Base-by-base conservation (phyloP, 2,888 invertebrate species). In the Apamea anceps region DNA sequence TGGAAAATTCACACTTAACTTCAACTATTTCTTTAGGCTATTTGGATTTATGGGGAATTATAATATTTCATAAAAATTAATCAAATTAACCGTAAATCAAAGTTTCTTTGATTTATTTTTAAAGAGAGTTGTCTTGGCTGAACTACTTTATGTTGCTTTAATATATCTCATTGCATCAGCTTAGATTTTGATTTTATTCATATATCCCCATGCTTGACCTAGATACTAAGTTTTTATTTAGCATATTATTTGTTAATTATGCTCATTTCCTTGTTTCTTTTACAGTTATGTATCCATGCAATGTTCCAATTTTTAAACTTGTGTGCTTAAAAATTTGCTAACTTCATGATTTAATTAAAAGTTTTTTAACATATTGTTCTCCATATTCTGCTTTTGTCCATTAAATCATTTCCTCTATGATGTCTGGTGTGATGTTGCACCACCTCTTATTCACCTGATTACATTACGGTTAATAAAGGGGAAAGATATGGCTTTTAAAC, bases 131-230 rank as follows among this genome's bases (percentile, higher is more conserved):
- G 37, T 77, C 32, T 80, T 80, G 72, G 60, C 80, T 80, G 66
- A 60, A 72, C 60, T 80, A 80, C 65, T 54, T n/a, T n/a, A 62
- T 80, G 72, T 72, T 75, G 45, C 68, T 72, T 65, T 65, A 25
- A 2, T 82, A 67, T 66, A 73, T 60, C 42, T 57, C 57, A 77
- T 13, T 57, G 75, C 70, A 77, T 79, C 54, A 48, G 72, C 72
- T 73, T 75, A n/a, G 4, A 65, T 79, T 86, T 75, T 78, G 13
- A 63, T n/a, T 81, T 87, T 67, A 15, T n/a, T n/a, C n/a, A n/a
- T 77, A 48, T 45, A 67, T 32, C 42, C 73, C 75, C 45, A 32
- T 45, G 80, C 78, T 77, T 79, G 45, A 70, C 18, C 3, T 68
- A 77, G 57, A 42, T 54, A 68, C 18, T 76, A 68, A 62, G 51